A percentile compares a stretch with the other conserved stretches of the same genome.
phyloP scores from a whole-genome alignment of 2,888 invertebrate species.

The Melieria picta region DNA sequence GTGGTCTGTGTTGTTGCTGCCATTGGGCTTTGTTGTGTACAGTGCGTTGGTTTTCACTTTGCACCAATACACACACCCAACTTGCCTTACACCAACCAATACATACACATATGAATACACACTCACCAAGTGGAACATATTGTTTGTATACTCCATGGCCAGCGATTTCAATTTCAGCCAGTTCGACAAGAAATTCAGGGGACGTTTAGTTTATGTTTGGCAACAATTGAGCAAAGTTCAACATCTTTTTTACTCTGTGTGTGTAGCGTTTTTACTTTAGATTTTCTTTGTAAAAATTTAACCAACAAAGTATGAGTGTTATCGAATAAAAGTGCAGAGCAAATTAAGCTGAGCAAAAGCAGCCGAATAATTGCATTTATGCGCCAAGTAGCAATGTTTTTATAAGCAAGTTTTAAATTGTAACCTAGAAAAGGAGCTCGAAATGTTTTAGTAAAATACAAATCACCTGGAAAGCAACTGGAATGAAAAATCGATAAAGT shows the following conservation, averaged over 20 bases:
- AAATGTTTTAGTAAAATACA: slow-evolving; percentile 16
- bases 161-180: slow-evolving; percentile 26
- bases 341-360: slow-evolving; percentile 10
- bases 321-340: slow-evolving; percentile 10
- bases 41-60: not conserved
- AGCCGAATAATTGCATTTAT: slow-evolving; percentile 28
- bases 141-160: slow-evolving; percentile 21
- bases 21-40: not conserved
- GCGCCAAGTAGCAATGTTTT: not conserved
- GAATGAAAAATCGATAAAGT: slow-evolving; percentile 25
- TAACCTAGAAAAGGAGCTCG: not conserved
- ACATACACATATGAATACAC: not conserved
- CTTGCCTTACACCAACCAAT: not conserved
- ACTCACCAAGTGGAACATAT: not conserved
- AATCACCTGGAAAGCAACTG: slow-evolving; percentile 1
- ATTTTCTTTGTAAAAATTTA: slow-evolving; percentile 14
- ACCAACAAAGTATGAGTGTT: slow-evolving; percentile 11
- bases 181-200: slow-evolving; percentile 27
- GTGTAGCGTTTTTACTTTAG: slow-evolving; percentile 12
- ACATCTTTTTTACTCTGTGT: slow-evolving; percentile 26
- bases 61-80: not conserved
- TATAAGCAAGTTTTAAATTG: slow-evolving; percentile 2
- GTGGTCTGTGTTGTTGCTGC: not conserved
- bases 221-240: slow-evolving; percentile 42
- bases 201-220: slow-evolving; percentile 46